Conservation (phyloP, 1,140 invertebrate species). For the Liolophura sinensis region DNA sequence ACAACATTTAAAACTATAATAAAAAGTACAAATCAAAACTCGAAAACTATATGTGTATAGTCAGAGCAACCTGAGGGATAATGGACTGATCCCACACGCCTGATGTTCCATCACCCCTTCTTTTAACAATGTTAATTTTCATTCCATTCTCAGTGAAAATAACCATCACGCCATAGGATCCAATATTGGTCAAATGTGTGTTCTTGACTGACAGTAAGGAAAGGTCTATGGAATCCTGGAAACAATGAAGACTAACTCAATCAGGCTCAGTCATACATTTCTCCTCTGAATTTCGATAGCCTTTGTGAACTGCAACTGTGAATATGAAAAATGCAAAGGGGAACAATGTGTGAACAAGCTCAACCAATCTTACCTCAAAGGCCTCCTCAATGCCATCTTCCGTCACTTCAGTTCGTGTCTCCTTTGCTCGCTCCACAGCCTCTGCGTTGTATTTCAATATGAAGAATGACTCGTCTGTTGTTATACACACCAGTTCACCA, state of each 20-base stretch:
- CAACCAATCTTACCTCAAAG: conserved; percentile 79
- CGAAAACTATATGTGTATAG: too few species aligned
- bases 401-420: conserved; percentile 74
- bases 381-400: conserved; percentile 97
- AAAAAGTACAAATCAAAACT: too few species aligned
- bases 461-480: conserved; percentile 95
- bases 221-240: background rate
- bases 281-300: background rate
- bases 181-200: too few species aligned
- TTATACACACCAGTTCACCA: conserved; percentile 90
- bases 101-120: too few species aligned
- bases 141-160: too few species aligned
- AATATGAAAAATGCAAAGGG: background rate
- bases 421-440: conserved; percentile 73
- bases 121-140: too few species aligned
- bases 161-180: too few species aligned
- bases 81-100: too few species aligned
- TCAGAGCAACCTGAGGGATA: too few species aligned
- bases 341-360: conserved; percentile 6
- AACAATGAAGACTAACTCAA: background rate
- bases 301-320: background rate
- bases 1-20: too few species aligned
- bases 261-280: background rate
- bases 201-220: too few species aligned
- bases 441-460: conserved; percentile 85